Percentiles rank a stretch among this genome's conserved stretches.
Evolutionary conservation across 2,113 vertebrate genomes (phyloP).

Genomic region (Noctilio leporinus): DNA sequence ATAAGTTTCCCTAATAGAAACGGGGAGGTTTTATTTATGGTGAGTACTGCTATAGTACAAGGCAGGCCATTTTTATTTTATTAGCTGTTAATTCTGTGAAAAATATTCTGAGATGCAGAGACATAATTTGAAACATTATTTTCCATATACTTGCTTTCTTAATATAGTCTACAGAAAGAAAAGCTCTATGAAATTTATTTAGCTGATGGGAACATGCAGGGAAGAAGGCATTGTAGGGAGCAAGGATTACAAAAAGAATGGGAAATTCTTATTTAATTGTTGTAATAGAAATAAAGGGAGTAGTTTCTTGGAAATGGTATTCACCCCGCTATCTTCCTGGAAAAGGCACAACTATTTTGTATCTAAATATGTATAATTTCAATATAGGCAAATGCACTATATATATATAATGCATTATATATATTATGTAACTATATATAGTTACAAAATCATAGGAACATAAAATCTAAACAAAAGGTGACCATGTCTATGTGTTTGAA

Average conservation of each 20-base stretch:
- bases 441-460: background rate
- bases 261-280: background rate
- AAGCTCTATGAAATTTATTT: background rate
- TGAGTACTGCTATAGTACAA: background rate
- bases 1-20: background rate
- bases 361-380: background rate
- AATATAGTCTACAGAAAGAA: background rate
- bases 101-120: background rate
- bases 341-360: background rate
- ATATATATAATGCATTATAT: too few relatives aligned
- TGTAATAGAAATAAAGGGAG: background rate
- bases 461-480: background rate
- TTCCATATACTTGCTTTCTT: background rate
- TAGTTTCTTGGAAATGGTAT: background rate
- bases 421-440: too few relatives aligned
- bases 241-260: background rate
- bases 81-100: background rate
- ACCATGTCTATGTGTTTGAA: background rate
- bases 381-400: background rate
- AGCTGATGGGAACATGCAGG: background rate
- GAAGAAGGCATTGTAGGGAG: background rate
- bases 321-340: background rate
- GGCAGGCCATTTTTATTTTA: background rate
- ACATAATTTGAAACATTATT: background rate
- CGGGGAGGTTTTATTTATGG: background rate